Evolutionary conservation across 2,113 vertebrate species (phyloP).

Genomic region (Nematolebias whitei): DNA sequence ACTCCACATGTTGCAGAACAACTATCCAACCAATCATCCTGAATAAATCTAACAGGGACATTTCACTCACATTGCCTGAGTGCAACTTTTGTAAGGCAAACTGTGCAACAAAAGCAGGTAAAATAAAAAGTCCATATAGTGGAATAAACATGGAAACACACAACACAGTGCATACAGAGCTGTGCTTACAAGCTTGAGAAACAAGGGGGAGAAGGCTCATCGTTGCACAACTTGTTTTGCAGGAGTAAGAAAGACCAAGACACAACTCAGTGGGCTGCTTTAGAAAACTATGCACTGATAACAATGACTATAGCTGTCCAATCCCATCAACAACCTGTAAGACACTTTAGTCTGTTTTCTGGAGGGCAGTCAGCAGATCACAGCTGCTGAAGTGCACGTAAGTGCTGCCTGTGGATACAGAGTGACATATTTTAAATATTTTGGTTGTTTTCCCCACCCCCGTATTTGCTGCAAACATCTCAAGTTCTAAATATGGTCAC

Average conservation of each 20-base stretch:
- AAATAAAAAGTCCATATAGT: conserved; percentile 7
- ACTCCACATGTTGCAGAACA: neutral
- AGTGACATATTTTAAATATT: conserved; percentile 62
- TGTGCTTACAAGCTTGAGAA: conserved; percentile 63
- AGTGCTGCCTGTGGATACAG: conserved; percentile 37
- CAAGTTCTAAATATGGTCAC: conserved; percentile 72
- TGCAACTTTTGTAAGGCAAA: neutral
- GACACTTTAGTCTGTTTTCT: conserved; percentile 20
- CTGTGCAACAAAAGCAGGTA: neutral
- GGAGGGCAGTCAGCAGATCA: conserved; percentile 7
- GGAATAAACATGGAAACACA: conserved; percentile 28
- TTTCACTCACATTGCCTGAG: conserved; percentile 4
- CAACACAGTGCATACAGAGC: conserved; percentile 40
- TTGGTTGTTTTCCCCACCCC: conserved; percentile 39
- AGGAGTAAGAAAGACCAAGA: conserved; percentile 38
- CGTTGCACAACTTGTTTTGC: conserved; percentile 78
- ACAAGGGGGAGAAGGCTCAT: conserved; percentile 57
- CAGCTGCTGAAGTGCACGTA: neutral
- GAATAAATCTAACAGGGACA: neutral
- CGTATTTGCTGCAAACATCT: conserved; percentile 47
- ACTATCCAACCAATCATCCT: neutral
- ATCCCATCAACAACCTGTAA: conserved; percentile 22
- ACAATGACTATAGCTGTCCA: conserved; percentile 29
- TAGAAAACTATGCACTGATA: conserved; percentile 54
- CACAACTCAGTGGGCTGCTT: conserved; percentile 60